Evolutionary conservation across 2,797 vertebrate species (phyloP).

Genomic region (Sebastes iracundus): DNA sequence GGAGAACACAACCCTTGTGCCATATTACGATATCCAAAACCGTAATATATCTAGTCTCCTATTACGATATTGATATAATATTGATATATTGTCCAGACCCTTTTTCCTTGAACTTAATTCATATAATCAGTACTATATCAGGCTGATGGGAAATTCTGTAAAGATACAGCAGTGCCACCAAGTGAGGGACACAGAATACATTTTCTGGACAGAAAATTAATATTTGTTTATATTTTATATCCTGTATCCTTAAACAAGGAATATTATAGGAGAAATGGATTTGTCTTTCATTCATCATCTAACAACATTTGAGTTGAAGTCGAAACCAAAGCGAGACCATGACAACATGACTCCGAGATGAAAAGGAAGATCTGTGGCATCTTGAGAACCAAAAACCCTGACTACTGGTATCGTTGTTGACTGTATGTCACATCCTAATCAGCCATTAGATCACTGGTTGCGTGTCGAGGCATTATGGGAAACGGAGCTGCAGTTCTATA

Average conservation of each 20-base stretch:
- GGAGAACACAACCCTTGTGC: too few species aligned
- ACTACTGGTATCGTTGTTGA: not conserved
- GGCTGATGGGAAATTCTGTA: not conserved
- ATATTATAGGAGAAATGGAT: not conserved
- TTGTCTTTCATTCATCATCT: not conserved
- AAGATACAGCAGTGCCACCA: not conserved
- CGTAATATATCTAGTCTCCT: too few species aligned
- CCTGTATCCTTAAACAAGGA: not conserved
- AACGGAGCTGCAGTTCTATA: constrained; percentile 11
- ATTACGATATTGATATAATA: too few species aligned
- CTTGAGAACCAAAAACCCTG: not conserved
- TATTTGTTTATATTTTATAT: not conserved
- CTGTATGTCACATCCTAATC: not conserved
- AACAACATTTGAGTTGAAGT: not conserved
- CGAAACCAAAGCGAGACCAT: not conserved
- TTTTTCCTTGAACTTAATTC: not conserved
- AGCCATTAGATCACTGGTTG: not conserved
- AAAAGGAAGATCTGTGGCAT: not conserved
- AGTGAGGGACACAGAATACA: not conserved
- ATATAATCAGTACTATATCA: not conserved
- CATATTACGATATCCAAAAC: too few species aligned
- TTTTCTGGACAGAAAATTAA: not conserved
- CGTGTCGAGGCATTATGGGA: not conserved
- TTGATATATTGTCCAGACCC: too few species aligned
- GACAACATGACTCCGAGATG: not conserved